Evolutionary conservation across 2,888 invertebrate genomes (phyloP).

Genomic region (Dichetophora obliterata): DNA sequence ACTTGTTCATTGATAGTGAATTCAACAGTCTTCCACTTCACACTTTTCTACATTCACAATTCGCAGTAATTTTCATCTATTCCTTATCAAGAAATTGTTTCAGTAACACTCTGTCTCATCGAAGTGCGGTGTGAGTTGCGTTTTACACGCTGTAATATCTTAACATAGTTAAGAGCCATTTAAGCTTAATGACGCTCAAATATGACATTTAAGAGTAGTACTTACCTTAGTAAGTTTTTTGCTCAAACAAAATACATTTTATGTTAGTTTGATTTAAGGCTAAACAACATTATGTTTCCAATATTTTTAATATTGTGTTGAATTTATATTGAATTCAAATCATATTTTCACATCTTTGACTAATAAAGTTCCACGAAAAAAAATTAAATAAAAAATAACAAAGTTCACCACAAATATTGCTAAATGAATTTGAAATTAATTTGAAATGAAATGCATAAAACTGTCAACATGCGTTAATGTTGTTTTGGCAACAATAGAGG

Average conservation of each 20-base stretch:
- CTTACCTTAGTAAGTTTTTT: not conserved
- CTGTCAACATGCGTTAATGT: slow-evolving; percentile 2
- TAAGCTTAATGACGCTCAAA: slow-evolving; percentile 20
- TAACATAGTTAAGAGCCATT: not conserved
- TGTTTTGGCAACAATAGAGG: not conserved
- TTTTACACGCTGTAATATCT: too few relatives aligned
- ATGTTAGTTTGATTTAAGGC: too few relatives aligned
- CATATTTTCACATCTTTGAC: too few relatives aligned
- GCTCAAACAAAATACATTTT: too few relatives aligned
- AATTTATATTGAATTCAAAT: too few relatives aligned
- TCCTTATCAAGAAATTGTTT: not conserved
- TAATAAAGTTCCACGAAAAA: too few relatives aligned
- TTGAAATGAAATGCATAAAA: slow-evolving; percentile 11
- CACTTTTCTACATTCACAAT: not conserved
- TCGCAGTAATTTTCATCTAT: not conserved
- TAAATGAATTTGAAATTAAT: not conserved
- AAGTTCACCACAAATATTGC: not conserved
- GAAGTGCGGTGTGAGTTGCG: not conserved
- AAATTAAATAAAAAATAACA: too few relatives aligned
- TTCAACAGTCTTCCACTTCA: not conserved
- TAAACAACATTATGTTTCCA: not conserved
- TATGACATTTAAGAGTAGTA: not conserved
- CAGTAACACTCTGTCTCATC: not conserved
- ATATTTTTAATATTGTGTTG: not conserved
- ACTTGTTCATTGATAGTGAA: not conserved